Base-by-base conservation (phyloP, 2,888 invertebrate genomes). In the Aricia artaxerxes region DNA sequence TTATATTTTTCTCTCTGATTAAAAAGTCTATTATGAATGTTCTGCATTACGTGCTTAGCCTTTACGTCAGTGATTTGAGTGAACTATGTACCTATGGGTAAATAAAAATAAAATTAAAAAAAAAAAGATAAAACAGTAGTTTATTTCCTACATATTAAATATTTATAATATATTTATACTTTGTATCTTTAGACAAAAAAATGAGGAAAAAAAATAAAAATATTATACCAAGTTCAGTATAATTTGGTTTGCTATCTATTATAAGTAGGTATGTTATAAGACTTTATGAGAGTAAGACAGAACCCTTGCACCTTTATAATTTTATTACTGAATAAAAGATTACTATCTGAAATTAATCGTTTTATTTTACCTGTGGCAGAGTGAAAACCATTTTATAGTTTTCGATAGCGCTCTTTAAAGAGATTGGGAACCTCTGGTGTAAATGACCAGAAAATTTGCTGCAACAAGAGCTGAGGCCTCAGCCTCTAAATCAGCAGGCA, bases 251-350 rank as follows among this genome's bases (percentile, higher is more conserved):
- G 64, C 31, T 64, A 31, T 64, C 6, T 64, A 61, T 61, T 6
- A n/a, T 49, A 49, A 3, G 2, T 24, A 64, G 11, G 31, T 31
- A 31, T 31, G 24, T 64, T 61, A 24, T n/a, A 60, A 13, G n/a
- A 61, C 24, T 64, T 64, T 31, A 11, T 64, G 31, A 31, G 31
- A 64, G 64, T 64, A 64, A 64, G 64, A 31, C 60, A 61, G 31
- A 2, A 64, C 64, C 61, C 64, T 31, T 64, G 64, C 64, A 64
- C 64, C 1, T 64, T 64, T 64, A 64, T 64, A 64, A 31, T 64
- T 64, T 64, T 64, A 64, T 64, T 64, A 64, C 9, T 24, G 24
- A 64, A 64, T 64, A 64, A 64, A 64, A 64, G 3, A 64, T 64
- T 61, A 3, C 64, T 64, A 31, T 64, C 11, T 31, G 31, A 9